Percentiles rank a stretch among this genome's conserved stretches.
These are phyloP conservation scores for Pollenia griseotomentosa DNA, from an alignment of 2,888 invertebrate species.

Conservation along the genomic window DNA sequence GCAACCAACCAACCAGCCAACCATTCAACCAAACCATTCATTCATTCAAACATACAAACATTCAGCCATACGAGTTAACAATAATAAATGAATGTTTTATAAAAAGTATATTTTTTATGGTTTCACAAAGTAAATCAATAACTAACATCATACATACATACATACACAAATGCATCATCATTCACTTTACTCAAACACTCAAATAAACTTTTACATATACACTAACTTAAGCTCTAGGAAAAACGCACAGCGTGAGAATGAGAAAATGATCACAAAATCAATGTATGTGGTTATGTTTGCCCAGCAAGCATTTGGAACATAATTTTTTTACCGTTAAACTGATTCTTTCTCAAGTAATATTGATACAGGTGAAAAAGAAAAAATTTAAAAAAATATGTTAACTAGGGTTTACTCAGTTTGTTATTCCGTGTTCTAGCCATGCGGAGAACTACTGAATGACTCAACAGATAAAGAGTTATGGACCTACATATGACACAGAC, in stretches of 20 bases:
- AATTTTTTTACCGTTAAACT: too few species aligned
- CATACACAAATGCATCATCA: too few species aligned
- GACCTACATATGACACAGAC: too few species aligned
- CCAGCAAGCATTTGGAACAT: too few species aligned
- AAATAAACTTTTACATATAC: background rate
- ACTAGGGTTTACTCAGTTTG: too few species aligned
- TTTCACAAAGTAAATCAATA: slow-evolving; percentile 68
- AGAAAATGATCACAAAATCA: slow-evolving; percentile 10
- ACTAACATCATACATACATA: slow-evolving; percentile 23
- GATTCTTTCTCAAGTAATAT: too few species aligned
- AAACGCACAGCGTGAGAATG: background rate
- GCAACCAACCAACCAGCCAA: background rate
- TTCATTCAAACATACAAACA: slow-evolving; percentile 26
- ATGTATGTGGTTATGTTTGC: background rate
- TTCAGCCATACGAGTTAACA: slow-evolving; percentile 32
- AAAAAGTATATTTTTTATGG: slow-evolving; percentile 53
- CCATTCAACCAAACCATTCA: slow-evolving; percentile 37
- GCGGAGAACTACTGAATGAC: too few species aligned
- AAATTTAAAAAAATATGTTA: too few species aligned
- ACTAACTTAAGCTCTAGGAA: background rate
- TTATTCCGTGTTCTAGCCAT: too few species aligned
- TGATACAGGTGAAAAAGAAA: too few species aligned
- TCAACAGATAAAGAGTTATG: too few species aligned
- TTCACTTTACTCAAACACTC: background rate
- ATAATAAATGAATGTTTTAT: slow-evolving; percentile 59